Evolutionary conservation across 2,888 invertebrate genomes (phyloP).

Genomic region (Oxycera nigricornis): DNA sequence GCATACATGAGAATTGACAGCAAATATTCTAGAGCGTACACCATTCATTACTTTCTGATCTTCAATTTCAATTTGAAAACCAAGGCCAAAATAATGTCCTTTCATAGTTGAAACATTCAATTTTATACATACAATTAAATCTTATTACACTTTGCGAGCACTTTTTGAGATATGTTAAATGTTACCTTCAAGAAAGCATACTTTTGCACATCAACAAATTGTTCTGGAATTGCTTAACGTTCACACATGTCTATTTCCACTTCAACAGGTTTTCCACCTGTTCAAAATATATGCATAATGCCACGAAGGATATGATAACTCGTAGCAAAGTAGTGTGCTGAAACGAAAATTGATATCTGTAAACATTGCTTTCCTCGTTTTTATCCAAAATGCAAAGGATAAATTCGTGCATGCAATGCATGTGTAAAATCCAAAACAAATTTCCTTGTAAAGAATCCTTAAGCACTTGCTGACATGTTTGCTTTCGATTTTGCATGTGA

Average conservation of each 20-base stretch:
- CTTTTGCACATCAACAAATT: too few relatives aligned
- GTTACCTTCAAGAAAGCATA: too few relatives aligned
- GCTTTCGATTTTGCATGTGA: not conserved
- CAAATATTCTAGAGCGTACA: too few relatives aligned
- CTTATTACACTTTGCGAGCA: too few relatives aligned
- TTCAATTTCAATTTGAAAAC: too few relatives aligned
- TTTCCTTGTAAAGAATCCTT: not conserved
- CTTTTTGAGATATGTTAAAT: too few relatives aligned
- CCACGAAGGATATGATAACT: not conserved
- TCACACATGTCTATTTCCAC: not conserved
- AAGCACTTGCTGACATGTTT: not conserved
- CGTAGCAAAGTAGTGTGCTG: not conserved
- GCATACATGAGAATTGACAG: too few relatives aligned
- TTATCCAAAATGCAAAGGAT: not conserved
- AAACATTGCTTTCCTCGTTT: not conserved
- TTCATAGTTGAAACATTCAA: too few relatives aligned
- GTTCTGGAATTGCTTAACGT: too few relatives aligned
- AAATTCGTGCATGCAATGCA: conserved; percentile 2
- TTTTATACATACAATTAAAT: too few relatives aligned
- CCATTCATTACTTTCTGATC: too few relatives aligned
- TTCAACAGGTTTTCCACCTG: conserved; percentile 30
- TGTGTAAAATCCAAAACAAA: not conserved
- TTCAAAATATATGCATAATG: conserved; percentile 1
- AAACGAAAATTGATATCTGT: not conserved
- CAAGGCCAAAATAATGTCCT: too few relatives aligned